A percentile compares a stretch with the other conserved stretches of the same genome.
Conservation (phyloP, 2,113 vertebrate species). For the Macaca fascicularis region T2T-MFA8v1.1 NC_088391.1:97943501-97944000, state of each 20-base stretch:
- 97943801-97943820: neutral
- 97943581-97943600: rapidly evolving
- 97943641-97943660: neutral
- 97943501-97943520: neutral
- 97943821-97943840: neutral
- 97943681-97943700: neutral
- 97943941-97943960: neutral
- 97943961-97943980: neutral
- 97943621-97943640: neutral
- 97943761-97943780: neutral
- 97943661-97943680: neutral
- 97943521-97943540: neutral
- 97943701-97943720: neutral
- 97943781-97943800: neutral
- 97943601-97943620: rapidly evolving
- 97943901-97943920: neutral
- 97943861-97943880: neutral
- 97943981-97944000: neutral
- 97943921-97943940: neutral
- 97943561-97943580: rapidly evolving
- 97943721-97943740: no score
- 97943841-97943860: no score
- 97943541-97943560: rapidly evolving
- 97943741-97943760: rapidly evolving
- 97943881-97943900: neutral